These are phyloP conservation scores for Apostichopus japonicus DNA, from an alignment of 35 echinoderm and acorn worm species.

Conservation along the genomic window DNA sequence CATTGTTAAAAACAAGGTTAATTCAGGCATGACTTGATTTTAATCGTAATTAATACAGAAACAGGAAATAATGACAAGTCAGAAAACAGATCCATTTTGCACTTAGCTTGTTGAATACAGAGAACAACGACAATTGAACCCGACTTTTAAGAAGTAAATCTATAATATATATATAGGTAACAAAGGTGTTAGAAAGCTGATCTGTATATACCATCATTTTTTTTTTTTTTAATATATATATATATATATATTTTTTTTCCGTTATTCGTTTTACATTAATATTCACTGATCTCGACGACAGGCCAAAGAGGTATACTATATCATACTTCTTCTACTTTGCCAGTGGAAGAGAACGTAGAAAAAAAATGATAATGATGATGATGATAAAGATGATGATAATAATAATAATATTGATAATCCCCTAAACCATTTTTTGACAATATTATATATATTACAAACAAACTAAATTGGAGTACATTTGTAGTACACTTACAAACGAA, in stretches of 20 bases:
- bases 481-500: conserved; percentile 5
- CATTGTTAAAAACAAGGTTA: too few species aligned
- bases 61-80: neutral
- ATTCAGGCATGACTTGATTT: too few species aligned
- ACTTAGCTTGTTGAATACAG: conserved; percentile 53
- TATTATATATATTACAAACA: conserved; percentile 29
- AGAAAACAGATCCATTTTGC: conserved; percentile 17
- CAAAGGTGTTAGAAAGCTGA: conserved; percentile 40
- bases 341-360: conserved; percentile 7
- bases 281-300: conserved; percentile 18
- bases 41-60: too few species aligned
- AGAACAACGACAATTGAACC: conserved; percentile 31
- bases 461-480: conserved; percentile 22
- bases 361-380: neutral
- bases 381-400: neutral
- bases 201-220: conserved; percentile 29
- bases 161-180: conserved; percentile 53
- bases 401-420: neutral
- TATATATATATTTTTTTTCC: neutral
- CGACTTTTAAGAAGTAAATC: conserved; percentile 16
- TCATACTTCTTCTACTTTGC: neutral
- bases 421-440: conserved; percentile 13
- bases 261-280: conserved; percentile 31
- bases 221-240: neutral
- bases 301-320: conserved; percentile 37